Conservation (phyloP, 1,140 invertebrate genomes). For the Vanessa tameamea region DNA sequence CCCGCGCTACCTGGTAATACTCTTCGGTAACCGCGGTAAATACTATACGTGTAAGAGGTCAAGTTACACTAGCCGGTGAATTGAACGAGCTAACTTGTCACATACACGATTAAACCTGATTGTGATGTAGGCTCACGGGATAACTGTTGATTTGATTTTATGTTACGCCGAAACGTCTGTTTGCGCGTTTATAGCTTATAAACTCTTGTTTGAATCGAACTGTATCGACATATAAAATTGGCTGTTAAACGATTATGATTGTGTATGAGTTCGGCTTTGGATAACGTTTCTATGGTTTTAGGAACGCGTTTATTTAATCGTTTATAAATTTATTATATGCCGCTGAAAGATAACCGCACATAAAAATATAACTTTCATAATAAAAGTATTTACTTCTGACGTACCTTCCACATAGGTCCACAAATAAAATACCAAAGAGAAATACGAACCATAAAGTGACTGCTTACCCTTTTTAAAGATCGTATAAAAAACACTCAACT, state of each 20-base stretch:
- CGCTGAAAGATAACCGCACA: background rate
- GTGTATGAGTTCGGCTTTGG: constrained; percentile 38
- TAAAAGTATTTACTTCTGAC: too few relatives aligned
- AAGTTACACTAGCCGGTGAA: constrained; percentile 44
- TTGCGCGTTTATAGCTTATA: constrained; percentile 78
- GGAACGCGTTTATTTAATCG: constrained; percentile 20
- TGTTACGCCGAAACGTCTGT: constrained; percentile 77
- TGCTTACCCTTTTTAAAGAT: too few relatives aligned
- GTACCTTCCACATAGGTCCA: too few relatives aligned
- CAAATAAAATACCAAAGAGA: too few relatives aligned
- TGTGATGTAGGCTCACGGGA: constrained; percentile 79
- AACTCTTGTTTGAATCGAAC: constrained; percentile 72
- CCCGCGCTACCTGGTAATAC: constrained; percentile 24
- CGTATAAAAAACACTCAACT: too few relatives aligned
- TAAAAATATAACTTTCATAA: background rate
- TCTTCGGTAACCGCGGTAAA: constrained; percentile 23
- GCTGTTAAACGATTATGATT: constrained; percentile 76
- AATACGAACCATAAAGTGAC: too few relatives aligned
- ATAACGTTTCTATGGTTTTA: constrained; percentile 32
- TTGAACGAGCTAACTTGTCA: constrained; percentile 76
- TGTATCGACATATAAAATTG: constrained; percentile 73
- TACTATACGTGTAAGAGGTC: constrained; percentile 33
- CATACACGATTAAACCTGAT: constrained; percentile 78
- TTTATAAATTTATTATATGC: constrained; percentile 3
- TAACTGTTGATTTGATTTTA: constrained; percentile 80